Evolutionary conservation across 2,113 vertebrate species (phyloP).

Genomic region (Cygnus buccinator): DNA sequence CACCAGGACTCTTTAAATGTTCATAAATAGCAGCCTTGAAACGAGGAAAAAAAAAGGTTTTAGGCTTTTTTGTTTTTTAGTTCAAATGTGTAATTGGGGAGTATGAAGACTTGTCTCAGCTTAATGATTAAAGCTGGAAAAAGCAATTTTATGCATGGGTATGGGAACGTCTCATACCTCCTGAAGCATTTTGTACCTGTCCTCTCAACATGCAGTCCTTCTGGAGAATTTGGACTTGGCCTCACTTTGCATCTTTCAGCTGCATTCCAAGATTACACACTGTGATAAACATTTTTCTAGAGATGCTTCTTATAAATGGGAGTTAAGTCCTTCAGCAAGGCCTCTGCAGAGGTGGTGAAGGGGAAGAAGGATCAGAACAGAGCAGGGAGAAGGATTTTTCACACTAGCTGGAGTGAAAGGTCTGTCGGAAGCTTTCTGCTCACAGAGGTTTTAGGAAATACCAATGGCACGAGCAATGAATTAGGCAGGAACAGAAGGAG

Average conservation of each 20-base stretch:
- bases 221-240: neutral
- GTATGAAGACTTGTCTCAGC: neutral
- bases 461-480: neutral
- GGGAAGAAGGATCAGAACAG: no score
- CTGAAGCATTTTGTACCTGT: neutral
- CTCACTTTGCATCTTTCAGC: neutral
- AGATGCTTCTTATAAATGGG: neutral
- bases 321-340: no score
- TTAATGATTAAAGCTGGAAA: neutral
- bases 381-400: neutral
- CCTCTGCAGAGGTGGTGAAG: neutral
- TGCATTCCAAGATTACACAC: neutral
- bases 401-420: neutral
- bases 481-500: neutral
- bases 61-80: neutral
- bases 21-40: neutral
- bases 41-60: no score
- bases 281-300: neutral
- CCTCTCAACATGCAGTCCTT: neutral
- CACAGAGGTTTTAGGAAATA: neutral
- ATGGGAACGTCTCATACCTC: neutral
- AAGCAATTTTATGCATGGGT: neutral
- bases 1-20: neutral
- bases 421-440: neutral
- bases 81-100: neutral